These are phyloP conservation scores for Watsonalla binaria DNA, from an alignment of 2,888 invertebrate species.

Conservation along the genomic window DNA sequence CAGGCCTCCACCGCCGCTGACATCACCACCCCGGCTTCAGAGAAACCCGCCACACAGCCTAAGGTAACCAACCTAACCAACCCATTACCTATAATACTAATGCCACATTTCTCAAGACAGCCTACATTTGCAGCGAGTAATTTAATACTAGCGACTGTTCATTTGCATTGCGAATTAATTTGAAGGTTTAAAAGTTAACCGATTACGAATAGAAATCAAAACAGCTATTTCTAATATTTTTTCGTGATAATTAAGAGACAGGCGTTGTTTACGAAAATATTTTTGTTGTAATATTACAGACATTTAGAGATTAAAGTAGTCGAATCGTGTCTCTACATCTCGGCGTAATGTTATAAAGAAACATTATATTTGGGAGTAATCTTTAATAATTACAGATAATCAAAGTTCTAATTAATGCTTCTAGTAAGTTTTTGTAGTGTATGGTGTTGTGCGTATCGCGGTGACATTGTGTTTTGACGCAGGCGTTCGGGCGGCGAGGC, in stretches of 20 bases:
- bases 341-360: too few species aligned
- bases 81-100: constrained; percentile 5
- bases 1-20: constrained; percentile 45
- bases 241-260: too few species aligned
- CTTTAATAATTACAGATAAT: too few species aligned
- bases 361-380: too few species aligned
- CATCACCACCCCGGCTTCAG: constrained; percentile 34
- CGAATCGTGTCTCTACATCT: too few species aligned
- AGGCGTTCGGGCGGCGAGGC: constrained; percentile 65
- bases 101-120: neutral
- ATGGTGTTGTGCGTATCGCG: neutral
- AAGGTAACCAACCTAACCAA: constrained; percentile 45
- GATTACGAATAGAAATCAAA: neutral
- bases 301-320: too few species aligned
- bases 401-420: too few species aligned
- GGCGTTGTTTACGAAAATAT: too few species aligned
- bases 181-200: neutral
- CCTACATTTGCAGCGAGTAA: neutral
- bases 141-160: constrained; percentile 20
- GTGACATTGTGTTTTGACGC: constrained; percentile 27
- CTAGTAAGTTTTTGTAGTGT: neutral
- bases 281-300: too few species aligned
- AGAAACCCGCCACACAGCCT: constrained; percentile 51
- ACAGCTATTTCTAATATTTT: too few species aligned
- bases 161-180: constrained; percentile 43